These are phyloP conservation scores for Atherix ibis DNA, from an alignment of 2,888 invertebrate genomes.

Conservation along the genomic window DNA sequence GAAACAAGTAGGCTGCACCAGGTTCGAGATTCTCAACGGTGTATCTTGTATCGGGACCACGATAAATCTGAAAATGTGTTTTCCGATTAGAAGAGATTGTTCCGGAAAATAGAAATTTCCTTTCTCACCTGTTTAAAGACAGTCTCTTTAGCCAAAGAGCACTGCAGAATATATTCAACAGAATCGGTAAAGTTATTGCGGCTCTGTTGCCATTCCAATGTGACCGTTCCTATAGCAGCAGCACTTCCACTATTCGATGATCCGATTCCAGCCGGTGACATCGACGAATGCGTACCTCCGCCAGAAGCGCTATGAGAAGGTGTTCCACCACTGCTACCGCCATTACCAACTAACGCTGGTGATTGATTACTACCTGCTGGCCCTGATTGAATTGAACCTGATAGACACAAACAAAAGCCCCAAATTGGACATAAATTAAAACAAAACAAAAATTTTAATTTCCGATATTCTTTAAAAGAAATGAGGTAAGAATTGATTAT, in stretches of 20 bases:
- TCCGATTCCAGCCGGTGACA: no score
- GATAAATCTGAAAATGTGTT: constrained; percentile 42
- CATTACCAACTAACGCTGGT: no score
- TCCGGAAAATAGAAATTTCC: not conserved
- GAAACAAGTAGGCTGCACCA: constrained; percentile 58
- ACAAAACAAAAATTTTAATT: no score
- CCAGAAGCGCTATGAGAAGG: not conserved
- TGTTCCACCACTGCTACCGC: not conserved
- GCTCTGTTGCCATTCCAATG: constrained; percentile 49
- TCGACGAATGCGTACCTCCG: no score
- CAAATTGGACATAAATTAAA: constrained; percentile 13
- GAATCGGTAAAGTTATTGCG: constrained; percentile 46
- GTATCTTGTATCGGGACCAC: constrained; percentile 45
- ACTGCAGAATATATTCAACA: constrained; percentile 60
- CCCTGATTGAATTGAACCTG: no score
- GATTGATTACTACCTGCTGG: no score
- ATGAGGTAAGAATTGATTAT: no score
- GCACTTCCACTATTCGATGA: no score
- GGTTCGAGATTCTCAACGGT: constrained; percentile 52
- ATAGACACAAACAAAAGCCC: no score
- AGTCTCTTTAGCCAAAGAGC: constrained; percentile 41
- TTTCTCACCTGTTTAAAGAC: constrained; percentile 46
- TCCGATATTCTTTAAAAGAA: no score
- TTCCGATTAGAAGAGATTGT: not conserved
- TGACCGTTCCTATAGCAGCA: no score